Evolutionary conservation across 2,888 invertebrate species (phyloP), one percentile per base, ranked within the genome.

Genomic region (Trichogramma dendrolimi): DNA sequence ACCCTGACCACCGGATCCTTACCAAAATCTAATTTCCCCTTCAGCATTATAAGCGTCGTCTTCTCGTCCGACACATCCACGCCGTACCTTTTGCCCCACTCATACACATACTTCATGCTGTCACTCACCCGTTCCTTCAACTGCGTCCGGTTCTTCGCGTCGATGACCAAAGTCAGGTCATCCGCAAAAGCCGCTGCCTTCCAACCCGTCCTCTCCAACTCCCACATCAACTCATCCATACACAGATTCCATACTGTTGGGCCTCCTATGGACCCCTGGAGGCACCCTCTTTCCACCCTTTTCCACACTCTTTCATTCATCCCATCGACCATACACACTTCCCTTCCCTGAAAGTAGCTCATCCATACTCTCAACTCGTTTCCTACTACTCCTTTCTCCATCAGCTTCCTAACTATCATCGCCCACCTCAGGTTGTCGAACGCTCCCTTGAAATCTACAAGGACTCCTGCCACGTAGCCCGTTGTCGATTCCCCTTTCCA

Each of bases 201-300:
- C 0, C 44, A 27, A 5, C 46, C 52, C n/a, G 48, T 14, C 4
- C 39, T 14, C 5, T 7, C 7, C 2, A 60, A 27, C 4, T 43
- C 46, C n/a, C 50, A 11, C 43, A 63, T 8, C 4, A 60, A 39
- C 4, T 48, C 62, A 55, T 58, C 51, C 55, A 65, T 63, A 14
- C 44, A 49, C 2, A 61, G 42, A 49, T 63, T 60, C 60, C 60
- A 63, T 8, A 62, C 14, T 4, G 10, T 4, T 0, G 60, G 62
- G 6, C 62, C 65, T n/a, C n/a, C n/a, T n/a, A 60, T 39, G 27
- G 60, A 60, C 8, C 60, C 60, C 49, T n/a, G n/a, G n/a, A n/a
- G n/a, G n/a, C n/a, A n/a, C n/a, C n/a, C n/a, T n/a, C n/a, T n/a
- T n/a, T n/a, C n/a, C n/a, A n/a, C n/a, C n/a, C n/a, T n/a, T n/a